A percentile compares a stretch with the other conserved stretches of the same genome.
Conservation (phyloP, 2,113 vertebrate species). For the Platysternon megacephalum region DNA sequence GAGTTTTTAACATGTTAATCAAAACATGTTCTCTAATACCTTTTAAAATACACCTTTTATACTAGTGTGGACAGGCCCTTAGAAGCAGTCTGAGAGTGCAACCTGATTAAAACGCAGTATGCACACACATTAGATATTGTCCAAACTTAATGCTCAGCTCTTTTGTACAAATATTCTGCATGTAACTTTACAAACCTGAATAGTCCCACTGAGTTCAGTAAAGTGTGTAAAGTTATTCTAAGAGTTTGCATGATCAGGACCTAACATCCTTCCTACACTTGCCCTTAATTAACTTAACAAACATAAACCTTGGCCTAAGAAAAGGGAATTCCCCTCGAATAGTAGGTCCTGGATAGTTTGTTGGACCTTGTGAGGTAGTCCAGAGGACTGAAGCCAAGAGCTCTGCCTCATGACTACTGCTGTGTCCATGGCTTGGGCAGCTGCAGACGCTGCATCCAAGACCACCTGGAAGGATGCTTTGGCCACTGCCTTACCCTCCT, state of each 20-base stretch:
- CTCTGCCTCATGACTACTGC: not conserved
- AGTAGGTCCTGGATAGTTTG: not conserved
- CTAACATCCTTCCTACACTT: not conserved
- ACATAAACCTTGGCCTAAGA: not conserved
- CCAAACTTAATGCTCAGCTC: accelerated
- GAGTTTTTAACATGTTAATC: not conserved
- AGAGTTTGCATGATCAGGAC: not conserved
- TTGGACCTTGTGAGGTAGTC: not conserved
- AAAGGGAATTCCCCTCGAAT: not conserved
- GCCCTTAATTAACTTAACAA: not conserved
- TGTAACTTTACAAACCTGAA: not conserved
- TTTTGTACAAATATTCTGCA: accelerated
- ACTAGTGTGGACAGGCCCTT: not conserved
- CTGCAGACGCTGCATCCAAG: not conserved
- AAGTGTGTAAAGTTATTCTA: not conserved
- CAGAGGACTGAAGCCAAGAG: too few species aligned
- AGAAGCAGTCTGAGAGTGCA: not conserved
- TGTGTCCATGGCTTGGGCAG: too few species aligned
- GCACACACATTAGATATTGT: not conserved
- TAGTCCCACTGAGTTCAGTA: not conserved
- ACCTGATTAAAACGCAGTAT: not conserved
- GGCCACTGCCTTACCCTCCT: not conserved
- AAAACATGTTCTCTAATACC: not conserved
- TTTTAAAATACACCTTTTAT: not conserved
- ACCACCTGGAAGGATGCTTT: not conserved